Conservation (phyloP, 2,888 invertebrate genomes). For the Aporophyla lueneburgensis region DNA sequence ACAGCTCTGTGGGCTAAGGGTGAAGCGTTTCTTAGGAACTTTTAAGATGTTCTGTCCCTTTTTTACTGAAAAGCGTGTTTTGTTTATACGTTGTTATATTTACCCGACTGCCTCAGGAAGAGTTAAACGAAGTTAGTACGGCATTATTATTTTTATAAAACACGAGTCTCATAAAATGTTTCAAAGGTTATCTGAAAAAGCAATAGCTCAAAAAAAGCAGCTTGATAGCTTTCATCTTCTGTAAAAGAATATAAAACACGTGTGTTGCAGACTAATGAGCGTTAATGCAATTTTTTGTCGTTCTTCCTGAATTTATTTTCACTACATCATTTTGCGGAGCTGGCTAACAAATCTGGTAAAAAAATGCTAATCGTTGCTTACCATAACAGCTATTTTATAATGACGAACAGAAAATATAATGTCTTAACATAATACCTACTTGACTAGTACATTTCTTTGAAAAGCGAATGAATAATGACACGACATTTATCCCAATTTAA, state of each 20-base stretch:
- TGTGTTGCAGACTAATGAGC: conserved; percentile 38
- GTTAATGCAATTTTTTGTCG: conserved; percentile 31
- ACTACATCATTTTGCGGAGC: conserved; percentile 7
- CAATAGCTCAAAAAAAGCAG: conserved; percentile 11
- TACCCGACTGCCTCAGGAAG: neutral
- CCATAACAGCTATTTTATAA: neutral
- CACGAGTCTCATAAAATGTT: conserved; percentile 18
- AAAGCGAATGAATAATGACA: conserved; percentile 27
- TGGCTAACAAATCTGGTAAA: neutral
- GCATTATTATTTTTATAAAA: conserved; percentile 1
- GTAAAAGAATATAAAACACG: conserved; percentile 24
- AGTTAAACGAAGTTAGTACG: neutral
- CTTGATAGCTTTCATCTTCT: conserved; percentile 42
- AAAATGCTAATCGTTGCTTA: conserved; percentile 7
- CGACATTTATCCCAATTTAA: conserved; percentile 19
- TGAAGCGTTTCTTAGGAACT: conserved; percentile 10
- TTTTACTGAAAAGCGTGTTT: conserved; percentile 20
- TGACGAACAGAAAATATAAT: no score
- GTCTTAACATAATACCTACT: no score
- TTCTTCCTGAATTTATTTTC: neutral
- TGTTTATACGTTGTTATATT: neutral
- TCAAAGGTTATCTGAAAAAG: conserved; percentile 18
- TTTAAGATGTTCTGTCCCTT: conserved; percentile 2
- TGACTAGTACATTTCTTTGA: neutral
- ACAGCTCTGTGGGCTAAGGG: conserved; percentile 41